Base-by-base conservation (phyloP, 2,113 vertebrate genomes). In the Semnornis frantzii region DNA sequence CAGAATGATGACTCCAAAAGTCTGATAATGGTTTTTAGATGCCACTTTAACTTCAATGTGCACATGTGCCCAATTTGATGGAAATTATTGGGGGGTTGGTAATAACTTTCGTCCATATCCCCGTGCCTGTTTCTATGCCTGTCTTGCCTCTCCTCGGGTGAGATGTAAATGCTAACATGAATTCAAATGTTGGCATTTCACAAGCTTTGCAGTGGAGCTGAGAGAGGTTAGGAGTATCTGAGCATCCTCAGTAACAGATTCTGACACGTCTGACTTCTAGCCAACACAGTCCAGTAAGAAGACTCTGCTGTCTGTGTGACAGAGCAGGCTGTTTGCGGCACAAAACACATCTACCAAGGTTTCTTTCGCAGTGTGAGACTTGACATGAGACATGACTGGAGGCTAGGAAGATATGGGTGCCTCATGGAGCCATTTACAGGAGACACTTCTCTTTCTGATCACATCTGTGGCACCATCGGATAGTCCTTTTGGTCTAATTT, bases 251-350 rank as follows among this genome's bases (percentile, higher is more conserved):
- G 54, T 57, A 64, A 70, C 57, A 72, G 31, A 72, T 65, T 91
- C 55, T 91, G 81, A 92, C 39, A 69, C 39, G 89, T 84, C 37
- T 94, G 82, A 69, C 62, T 89, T 78, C 58, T 20, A 60, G 87
- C 71, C 70, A 94, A 27, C 4, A n/a, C 58, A 50, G 44, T 30
- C 81, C 75, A 75, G 70, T 54, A 83, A 62, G 33, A 86, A 91
- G 25, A 33, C 31, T 9, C 33, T 89, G 73, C 58, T n/a, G 30
- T 69, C 30, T 86, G 48, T 72, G 55, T 62, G 62, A 60, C 62
- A 89, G 73, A 75, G 25, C 46, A 87, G 76, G 65, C 34, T n/a
- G 31, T 57, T 24, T 0, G 5, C 21, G 52, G 44, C 63, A 75
- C 17, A 50, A 33, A 68, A 28, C 73, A 20, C 7, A 21, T 55